A percentile compares a stretch with the other conserved stretches of the same genome.
These are phyloP conservation scores for Dicyrtoma fusca DNA, from an alignment of 2,888 invertebrate species.

Conservation along the genomic window DNA sequence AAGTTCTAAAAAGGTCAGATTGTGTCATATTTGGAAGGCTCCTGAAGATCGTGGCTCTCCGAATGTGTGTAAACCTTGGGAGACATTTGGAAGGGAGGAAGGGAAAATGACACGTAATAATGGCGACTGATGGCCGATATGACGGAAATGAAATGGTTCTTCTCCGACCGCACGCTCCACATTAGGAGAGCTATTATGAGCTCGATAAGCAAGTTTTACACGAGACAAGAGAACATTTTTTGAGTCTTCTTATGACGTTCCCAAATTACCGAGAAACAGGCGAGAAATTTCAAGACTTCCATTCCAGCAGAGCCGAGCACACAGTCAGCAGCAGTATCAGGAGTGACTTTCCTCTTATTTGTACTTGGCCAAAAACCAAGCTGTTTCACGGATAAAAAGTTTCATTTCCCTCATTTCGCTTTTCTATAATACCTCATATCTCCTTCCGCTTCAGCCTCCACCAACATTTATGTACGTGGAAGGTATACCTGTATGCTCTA, in stretches of 20 bases:
- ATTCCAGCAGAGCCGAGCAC: conserved; percentile 1
- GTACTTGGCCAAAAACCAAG: conserved; percentile 7
- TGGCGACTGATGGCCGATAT: conserved; percentile 36
- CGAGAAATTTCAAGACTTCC: conserved; percentile 39
- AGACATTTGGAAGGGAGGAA: not conserved
- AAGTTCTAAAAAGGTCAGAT: too few relatives aligned
- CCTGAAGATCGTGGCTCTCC: too few relatives aligned
- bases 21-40: too few relatives aligned
- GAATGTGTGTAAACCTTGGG: conserved; percentile 22
- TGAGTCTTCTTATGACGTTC: conserved; percentile 32
- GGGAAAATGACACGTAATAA: conserved; percentile 38
- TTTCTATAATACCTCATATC: conserved; percentile 1
- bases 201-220: conserved; percentile 41
- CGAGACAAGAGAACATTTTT: conserved; percentile 41
- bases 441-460: not conserved
- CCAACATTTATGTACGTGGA: not conserved
- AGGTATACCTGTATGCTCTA: not conserved
- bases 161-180: conserved; percentile 37
- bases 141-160: conserved; percentile 39
- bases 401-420: conserved; percentile 33
- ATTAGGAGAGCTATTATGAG: conserved; percentile 40
- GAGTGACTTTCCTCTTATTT: too few relatives aligned
- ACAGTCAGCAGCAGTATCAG: too few relatives aligned
- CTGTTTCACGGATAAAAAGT: conserved; percentile 36
- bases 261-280: conserved; percentile 30